Base-by-base conservation (phyloP, 2,888 invertebrate species). In the Trichacis sp. region DNA sequence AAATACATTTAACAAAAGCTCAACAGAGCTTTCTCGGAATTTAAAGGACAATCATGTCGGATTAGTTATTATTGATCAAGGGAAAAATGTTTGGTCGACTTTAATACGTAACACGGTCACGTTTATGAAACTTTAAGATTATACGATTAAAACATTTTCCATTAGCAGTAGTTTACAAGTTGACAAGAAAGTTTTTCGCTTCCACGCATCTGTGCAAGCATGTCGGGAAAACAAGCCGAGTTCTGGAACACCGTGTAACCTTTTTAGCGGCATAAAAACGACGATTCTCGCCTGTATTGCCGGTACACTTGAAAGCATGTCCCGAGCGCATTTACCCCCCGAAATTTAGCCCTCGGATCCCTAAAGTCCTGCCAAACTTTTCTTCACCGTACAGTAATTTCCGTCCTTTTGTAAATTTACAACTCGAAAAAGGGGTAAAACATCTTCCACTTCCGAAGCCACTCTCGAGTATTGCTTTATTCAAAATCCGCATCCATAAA, bases 101-200 rank as follows among this genome's bases (percentile, higher is more conserved):
- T 61, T 66, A 61, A 66, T 66, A 62, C 49, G 54, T 58, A 50
- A 29, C 40, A 47, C 24, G 59, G 59, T 66, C 58, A 66, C 42
- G 59, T 59, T 62, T 52, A 48, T 51, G 50, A 48, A 65, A 61
- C 61, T 65, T 58, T n/a, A 46, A 66, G 66, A 62, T 66, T 56
- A 62, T 51, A 55, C 55, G 66, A 62, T 62, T 62, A 66, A 66
- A 66, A 66, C 66, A 66, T 66, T 66, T 66, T 66, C 66, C 66
- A 66, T 66, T 66, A 66, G 64, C 56, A 55, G 55, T 59, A 66
- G 66, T 66, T 66, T 66, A 66, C 62, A 62, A 62, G 59, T 62
- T 62, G 53, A 66, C 66, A 62, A 62, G 66, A 66, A 66, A 66
- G 55, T 66, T 66, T 66, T 66, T 66, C 66, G 62, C 62, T 66